Evolutionary conservation across 35 echinoderm and acorn worm species (phyloP).

Genomic region (Stichopus chloronotus): DNA sequence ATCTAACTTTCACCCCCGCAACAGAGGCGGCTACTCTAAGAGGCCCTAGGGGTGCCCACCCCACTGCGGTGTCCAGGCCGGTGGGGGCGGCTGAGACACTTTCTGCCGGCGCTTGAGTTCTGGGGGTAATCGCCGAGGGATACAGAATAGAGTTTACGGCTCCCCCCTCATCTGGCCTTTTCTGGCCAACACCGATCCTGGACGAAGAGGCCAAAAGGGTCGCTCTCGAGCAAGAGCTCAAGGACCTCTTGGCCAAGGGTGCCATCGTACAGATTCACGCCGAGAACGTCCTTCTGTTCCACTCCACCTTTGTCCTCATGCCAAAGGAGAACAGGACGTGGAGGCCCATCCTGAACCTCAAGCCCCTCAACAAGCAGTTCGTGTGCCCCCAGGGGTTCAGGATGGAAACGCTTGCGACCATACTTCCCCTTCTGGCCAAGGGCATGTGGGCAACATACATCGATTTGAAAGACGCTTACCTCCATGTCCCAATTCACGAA

Average conservation of each 20-base stretch:
- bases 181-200: neutral
- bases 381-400: constrained; percentile 3
- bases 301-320: neutral
- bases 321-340: neutral
- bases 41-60: too few species aligned
- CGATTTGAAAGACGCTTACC: constrained; percentile 49
- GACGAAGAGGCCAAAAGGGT: neutral
- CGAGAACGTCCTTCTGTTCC: neutral
- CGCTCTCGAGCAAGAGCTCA: neutral
- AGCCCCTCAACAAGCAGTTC: neutral
- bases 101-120: too few species aligned
- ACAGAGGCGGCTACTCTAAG: too few species aligned
- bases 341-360: too few species aligned
- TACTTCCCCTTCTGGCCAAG: neutral
- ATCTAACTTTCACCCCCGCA: too few species aligned
- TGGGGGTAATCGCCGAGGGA: too few species aligned
- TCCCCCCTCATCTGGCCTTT: neutral
- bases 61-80: too few species aligned
- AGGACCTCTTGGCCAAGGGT: neutral
- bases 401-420: constrained; percentile 50
- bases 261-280: neutral
- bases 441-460: constrained; percentile 48
- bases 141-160: too few species aligned
- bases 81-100: too few species aligned
- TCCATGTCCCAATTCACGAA: constrained; percentile 27